These are phyloP conservation scores for Caenorhabditis brenneri DNA, from an alignment of 1,140 invertebrate genomes.

Conservation along the genomic window DNA sequence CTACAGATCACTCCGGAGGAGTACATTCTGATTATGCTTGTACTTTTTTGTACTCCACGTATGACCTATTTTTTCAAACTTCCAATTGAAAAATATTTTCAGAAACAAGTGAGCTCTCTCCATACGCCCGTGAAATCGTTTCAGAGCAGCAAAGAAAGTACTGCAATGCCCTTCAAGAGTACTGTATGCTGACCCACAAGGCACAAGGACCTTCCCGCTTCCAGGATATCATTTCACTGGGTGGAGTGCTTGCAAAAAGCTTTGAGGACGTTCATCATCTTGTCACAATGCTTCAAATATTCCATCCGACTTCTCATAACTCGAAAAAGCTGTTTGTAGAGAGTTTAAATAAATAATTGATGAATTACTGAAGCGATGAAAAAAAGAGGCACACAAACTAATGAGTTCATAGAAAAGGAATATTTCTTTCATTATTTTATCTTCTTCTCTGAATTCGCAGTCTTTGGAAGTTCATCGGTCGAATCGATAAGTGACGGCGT, in stretches of 20 bases:
- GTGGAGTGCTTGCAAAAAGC: neutral
- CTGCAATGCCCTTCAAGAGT: neutral
- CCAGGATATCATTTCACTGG: neutral
- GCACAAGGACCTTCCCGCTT: neutral
- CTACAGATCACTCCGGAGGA: neutral
- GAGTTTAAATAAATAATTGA: neutral
- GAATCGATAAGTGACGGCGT: neutral
- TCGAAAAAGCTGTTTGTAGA: neutral
- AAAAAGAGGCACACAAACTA: neutral
- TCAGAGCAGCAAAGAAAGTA: neutral
- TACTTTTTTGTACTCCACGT: conserved; percentile 13
- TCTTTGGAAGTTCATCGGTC: neutral
- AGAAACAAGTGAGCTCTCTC: neutral
- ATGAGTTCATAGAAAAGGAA: neutral
- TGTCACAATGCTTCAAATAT: neutral
- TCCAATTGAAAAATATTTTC: neutral
- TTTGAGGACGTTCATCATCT: neutral
- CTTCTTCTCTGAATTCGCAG: neutral
- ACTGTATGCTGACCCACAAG: neutral
- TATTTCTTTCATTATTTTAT: neutral
- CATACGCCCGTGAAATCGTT: neutral
- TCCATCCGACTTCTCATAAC: neutral
- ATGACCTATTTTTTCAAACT: neutral
- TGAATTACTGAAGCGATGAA: neutral
- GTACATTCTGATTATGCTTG: neutral